A percentile compares a stretch with the other conserved stretches of the same genome.
These are phyloP conservation scores for Netelia fuscicornis DNA, from an alignment of 2,888 invertebrate species.

Conservation along the genomic window DNA sequence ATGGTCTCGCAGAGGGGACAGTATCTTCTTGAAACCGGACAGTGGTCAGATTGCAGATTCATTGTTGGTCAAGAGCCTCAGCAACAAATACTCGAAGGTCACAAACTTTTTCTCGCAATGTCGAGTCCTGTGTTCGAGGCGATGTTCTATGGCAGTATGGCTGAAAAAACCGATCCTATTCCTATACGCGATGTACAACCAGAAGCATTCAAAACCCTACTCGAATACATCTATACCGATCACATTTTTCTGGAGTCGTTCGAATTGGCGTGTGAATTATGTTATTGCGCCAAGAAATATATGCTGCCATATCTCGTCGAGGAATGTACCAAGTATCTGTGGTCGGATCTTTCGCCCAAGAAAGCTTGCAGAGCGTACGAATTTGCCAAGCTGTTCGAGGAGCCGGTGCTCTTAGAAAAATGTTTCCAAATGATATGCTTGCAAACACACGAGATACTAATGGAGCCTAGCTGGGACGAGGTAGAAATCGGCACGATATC, in stretches of 20 bases:
- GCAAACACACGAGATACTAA: conserved; percentile 91
- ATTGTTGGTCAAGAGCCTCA: conserved; percentile 92
- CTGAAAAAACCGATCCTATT: conserved; percentile 92
- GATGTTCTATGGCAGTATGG: conserved; percentile 94
- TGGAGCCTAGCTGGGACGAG: conserved; percentile 91
- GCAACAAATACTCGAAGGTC: conserved; percentile 90
- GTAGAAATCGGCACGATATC: conserved; percentile 91
- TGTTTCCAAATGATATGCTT: conserved; percentile 93
- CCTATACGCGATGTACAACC: conserved; percentile 94
- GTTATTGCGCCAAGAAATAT: conserved; percentile 95
- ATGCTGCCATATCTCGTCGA: conserved; percentile 94
- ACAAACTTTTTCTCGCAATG: conserved; percentile 94
- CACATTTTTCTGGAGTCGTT: conserved; percentile 91
- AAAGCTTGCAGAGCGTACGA: conserved; percentile 95
- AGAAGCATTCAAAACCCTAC: conserved; percentile 92
- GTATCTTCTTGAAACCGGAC: conserved; percentile 91
- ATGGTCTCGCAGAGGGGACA: conserved; percentile 90
- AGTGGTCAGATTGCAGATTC: conserved; percentile 94
- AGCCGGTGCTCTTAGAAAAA: conserved; percentile 92
- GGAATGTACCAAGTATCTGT: conserved; percentile 93
- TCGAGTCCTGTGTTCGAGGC: conserved; percentile 95
- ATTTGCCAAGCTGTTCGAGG: conserved; percentile 94
- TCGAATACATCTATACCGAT: conserved; percentile 95
- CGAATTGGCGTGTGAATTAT: conserved; percentile 94
- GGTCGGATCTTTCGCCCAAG: conserved; percentile 92